Evolutionary conservation across 2,113 vertebrate species (phyloP).

Genomic region (Coryphaenoides rupestris): DNA sequence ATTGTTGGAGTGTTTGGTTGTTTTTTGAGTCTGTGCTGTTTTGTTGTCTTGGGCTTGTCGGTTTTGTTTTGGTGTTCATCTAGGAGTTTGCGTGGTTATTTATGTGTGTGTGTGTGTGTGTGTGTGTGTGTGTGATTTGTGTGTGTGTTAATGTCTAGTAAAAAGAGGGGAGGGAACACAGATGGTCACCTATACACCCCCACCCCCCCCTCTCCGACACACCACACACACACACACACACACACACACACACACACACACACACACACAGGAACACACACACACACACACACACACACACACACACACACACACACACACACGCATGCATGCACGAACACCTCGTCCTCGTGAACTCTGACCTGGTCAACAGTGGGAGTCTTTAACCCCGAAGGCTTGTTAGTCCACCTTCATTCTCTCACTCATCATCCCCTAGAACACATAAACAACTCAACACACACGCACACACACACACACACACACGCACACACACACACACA

Average conservation of each 20-base stretch:
- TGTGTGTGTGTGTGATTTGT: constrained; percentile 7
- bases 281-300: background rate
- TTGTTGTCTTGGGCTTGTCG: too few species aligned
- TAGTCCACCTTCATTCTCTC: background rate
- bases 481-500: background rate
- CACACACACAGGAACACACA: too few species aligned
- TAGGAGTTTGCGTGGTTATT: constrained; percentile 4
- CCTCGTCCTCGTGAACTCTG: background rate
- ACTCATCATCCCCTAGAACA: background rate
- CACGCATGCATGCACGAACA: background rate
- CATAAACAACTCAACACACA: background rate
- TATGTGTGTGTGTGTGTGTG: constrained; percentile 19
- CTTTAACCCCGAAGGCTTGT: background rate
- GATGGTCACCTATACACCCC: too few species aligned
- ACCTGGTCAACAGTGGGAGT: background rate
- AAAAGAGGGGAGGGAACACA: background rate
- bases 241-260: too few species aligned
- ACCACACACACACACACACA: too few species aligned
- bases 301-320: constrained; percentile 7
- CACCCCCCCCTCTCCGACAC: too few species aligned
- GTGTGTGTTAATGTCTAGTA: background rate
- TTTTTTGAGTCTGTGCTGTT: too few species aligned
- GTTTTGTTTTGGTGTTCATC: background rate
- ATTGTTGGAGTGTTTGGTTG: background rate
- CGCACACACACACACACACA: constrained; percentile 6